Evolutionary conservation across 64 coral and sea anemone species (phyloP), one percentile per base, ranked within the genome.

Genomic region (Porites australiensis): DNA sequence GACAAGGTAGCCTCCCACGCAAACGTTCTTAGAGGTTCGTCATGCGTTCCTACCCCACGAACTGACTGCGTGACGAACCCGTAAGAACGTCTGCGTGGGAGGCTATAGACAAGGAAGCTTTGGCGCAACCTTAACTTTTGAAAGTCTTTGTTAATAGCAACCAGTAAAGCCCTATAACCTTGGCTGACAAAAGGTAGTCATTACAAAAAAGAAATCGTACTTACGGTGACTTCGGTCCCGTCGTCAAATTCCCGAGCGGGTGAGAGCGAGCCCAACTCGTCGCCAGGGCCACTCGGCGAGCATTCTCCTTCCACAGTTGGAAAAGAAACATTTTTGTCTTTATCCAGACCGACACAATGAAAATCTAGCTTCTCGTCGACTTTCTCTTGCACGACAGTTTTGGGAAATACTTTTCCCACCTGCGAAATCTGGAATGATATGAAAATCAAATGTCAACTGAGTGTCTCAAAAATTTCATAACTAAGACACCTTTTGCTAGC

Each of bases 371-470:
- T 84, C 46, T 48, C 81, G n/a, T 68, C 62, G 11, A 84, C 63
- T 64, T 84, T 18, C 44, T 68, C 81, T 69, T 84, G 45, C 15
- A 67, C 44, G 8, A 65, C 21, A 12, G 79, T 72, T 72, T 91
- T 91, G 5, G 89, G 89, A 50, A 91, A 91, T 21, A 91, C 89
- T 75, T 73, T 91, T 13, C 89, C 89, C 82, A 91, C 58, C 12
- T 66, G 89, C 12, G 89, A 22, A 68, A 84, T 84, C 81, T 84
- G 20, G 16, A 49, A 50, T 4, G 6, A 12, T 46, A 14, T 2
- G 7, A 10, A 55, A 16, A 64, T 57, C 27, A 57, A 57, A 57
- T 57, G 54, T 7, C 54, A 7, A 12, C 7, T 37, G 27, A 37
- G 27, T 37, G 27, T 37, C 27, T 37, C 1, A 37, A 37, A 37